Evolutionary conservation across 2,888 invertebrate species (phyloP).

Genomic region (Phortica okadai): DNA sequence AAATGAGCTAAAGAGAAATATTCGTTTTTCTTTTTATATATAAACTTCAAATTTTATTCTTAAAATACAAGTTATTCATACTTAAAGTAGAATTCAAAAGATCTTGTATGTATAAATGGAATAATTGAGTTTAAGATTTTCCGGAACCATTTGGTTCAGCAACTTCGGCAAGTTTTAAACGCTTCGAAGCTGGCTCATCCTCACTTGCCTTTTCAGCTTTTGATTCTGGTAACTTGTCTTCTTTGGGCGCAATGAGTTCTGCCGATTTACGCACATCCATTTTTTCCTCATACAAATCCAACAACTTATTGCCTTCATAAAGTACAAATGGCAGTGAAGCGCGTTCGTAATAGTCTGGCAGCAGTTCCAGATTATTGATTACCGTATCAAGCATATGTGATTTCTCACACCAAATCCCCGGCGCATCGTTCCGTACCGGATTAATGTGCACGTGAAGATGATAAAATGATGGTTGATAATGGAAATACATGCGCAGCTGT

Average conservation of each 20-base stretch:
- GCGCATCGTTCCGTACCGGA: constrained; percentile 86
- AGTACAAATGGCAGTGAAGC: constrained; percentile 88
- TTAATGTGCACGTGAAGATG: constrained; percentile 97
- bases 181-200: constrained; percentile 54
- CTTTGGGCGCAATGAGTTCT: not conserved
- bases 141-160: constrained; percentile 37
- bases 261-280: constrained; percentile 46
- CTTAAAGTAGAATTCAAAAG: not conserved
- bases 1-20: constrained; percentile 60
- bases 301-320: constrained; percentile 85
- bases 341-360: constrained; percentile 89
- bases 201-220: constrained; percentile 33
- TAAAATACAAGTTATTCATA: not conserved
- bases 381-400: constrained; percentile 92
- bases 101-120: too few species aligned
- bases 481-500: constrained; percentile 90
- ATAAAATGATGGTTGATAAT: constrained; percentile 98
- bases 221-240: not conserved
- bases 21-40: not conserved
- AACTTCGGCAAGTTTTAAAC: constrained; percentile 49
- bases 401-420: constrained; percentile 89
- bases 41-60: not conserved
- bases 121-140: too few species aligned
- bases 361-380: constrained; percentile 91
- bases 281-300: constrained; percentile 79